Conservation (phyloP, 2,797 vertebrate genomes). For the Channallabes apus region DNA sequence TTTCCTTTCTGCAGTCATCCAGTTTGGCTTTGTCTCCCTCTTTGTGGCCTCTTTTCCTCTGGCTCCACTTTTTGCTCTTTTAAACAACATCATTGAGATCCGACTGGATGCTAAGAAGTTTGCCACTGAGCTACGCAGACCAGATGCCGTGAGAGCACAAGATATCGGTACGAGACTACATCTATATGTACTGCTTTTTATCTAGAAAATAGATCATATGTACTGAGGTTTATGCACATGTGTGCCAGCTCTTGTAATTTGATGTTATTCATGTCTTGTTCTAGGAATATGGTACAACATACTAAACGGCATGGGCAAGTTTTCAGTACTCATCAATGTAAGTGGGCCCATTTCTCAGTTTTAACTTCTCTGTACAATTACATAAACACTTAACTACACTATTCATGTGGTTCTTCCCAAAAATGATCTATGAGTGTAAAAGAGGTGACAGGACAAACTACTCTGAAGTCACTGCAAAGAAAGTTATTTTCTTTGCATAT, state of each 20-base stretch:
- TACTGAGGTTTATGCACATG: neutral
- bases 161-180: conserved; percentile 83
- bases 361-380: too few relatives aligned
- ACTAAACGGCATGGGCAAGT: conserved; percentile 91
- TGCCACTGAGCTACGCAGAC: conserved; percentile 89
- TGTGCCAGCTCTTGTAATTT: neutral
- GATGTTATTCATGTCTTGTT: conserved; percentile 25
- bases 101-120: conserved; percentile 97
- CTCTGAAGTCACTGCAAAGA: neutral
- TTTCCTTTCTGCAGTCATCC: conserved; percentile 81
- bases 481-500: neutral
- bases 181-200: neutral
- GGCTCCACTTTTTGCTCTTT: conserved; percentile 91
- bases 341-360: conserved; percentile 65
- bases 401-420: neutral
- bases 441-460: neutral
- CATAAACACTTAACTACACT: neutral
- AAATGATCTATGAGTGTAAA: neutral
- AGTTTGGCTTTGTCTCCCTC: conserved; percentile 97
- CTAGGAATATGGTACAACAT: conserved; percentile 97
- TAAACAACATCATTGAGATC: conserved; percentile 98
- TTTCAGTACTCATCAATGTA: conserved; percentile 97
- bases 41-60: conserved; percentile 98
- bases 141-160: conserved; percentile 87
- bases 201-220: neutral